Conservation (phyloP, 2,113 vertebrate genomes). For the Oncorhynchus kisutch region DNA sequence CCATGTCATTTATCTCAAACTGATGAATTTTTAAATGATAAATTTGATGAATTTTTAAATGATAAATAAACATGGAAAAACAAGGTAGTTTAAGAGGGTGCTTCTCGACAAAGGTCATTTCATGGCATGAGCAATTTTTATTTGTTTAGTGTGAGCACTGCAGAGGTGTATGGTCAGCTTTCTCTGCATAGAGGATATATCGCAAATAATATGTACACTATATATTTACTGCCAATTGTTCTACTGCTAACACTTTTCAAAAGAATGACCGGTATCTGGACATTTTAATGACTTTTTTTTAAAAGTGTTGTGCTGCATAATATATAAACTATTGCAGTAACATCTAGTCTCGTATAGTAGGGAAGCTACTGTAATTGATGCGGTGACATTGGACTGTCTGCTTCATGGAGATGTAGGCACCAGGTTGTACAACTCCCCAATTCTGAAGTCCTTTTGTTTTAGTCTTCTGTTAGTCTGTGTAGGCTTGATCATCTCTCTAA, state of each 20-base stretch:
- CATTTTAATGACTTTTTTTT: background rate
- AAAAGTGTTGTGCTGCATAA: background rate
- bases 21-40: conserved; percentile 10
- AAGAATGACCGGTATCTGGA: background rate
- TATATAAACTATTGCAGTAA: background rate
- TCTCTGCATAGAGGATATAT: background rate
- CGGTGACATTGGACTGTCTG: too few relatives aligned
- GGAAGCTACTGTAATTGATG: too few relatives aligned
- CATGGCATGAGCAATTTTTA: background rate
- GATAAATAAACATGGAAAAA: conserved; percentile 25
- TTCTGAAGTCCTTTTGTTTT: too few relatives aligned
- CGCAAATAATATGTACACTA: background rate
- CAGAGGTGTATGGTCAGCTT: background rate
- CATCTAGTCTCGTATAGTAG: background rate
- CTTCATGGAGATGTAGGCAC: too few relatives aligned
- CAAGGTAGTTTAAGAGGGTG: background rate
- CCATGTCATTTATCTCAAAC: conserved; percentile 40
- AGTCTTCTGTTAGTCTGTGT: too few relatives aligned
- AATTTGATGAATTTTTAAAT: too few relatives aligned
- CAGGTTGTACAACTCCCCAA: too few relatives aligned
- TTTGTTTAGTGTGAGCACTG: background rate
- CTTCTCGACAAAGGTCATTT: background rate
- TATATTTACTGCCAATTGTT: background rate
- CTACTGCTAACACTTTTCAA: background rate
- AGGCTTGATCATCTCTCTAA: too few relatives aligned